These are phyloP conservation scores for Halcyon senegalensis DNA, from an alignment of 2,113 vertebrate species.

Conservation along the genomic window DNA sequence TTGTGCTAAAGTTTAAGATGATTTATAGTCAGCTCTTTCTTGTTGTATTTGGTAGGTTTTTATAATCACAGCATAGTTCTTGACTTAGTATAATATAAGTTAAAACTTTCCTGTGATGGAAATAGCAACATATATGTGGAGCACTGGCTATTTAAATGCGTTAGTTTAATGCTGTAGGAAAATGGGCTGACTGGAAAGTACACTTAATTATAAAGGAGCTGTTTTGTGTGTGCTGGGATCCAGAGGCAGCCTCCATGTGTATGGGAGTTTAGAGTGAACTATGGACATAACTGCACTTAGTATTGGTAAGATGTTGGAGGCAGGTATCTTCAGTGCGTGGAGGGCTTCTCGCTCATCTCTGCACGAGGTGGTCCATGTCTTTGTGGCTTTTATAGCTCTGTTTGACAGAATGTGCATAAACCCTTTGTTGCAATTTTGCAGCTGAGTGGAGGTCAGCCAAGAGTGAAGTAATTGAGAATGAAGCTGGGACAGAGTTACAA, in stretches of 20 bases:
- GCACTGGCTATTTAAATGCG: background rate
- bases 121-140: background rate
- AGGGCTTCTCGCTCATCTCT: background rate
- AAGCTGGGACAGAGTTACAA: background rate
- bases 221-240: background rate
- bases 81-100: background rate
- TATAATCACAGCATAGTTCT: too few species aligned
- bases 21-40: background rate
- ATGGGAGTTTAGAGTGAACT: background rate
- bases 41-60: background rate
- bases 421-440: background rate
- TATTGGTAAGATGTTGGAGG: background rate
- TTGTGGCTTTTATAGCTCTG: background rate
- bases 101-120: background rate
- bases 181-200: background rate
- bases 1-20: background rate
- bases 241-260: background rate
- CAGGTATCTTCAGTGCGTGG: background rate
- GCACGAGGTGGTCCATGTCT: accelerated
- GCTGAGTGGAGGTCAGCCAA: background rate
- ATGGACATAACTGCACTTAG: accelerated
- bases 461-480: background rate
- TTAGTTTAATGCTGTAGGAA: background rate
- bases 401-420: background rate
- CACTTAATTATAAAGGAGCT: background rate